Base-by-base conservation (phyloP, 1,140 invertebrate genomes). In the Apocrypta bakeri region DNA sequence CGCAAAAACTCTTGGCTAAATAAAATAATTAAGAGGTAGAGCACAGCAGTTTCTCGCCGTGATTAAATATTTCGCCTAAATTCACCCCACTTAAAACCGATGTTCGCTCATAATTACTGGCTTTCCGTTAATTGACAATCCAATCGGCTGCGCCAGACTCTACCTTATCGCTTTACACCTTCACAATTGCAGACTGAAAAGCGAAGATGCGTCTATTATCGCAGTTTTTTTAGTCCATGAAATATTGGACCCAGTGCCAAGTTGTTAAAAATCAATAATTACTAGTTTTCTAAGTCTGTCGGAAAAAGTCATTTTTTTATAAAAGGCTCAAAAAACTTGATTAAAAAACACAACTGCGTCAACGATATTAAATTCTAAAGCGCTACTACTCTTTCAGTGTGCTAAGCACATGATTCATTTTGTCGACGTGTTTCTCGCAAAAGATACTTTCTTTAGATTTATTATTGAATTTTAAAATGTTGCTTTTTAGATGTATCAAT, bases 81-180 rank as follows among this genome's bases (percentile, higher is more conserved):
- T 66, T 66, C 71, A 8, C 33, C 48, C 21, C n/a, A 61, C 68
- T 75, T 27, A 48, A 76, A 63, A 63, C 61, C 64, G 48, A 37
- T 31, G 21, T 12, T 25, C 29, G 0, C 40, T 21, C 63, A 27
- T 82, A 77, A 82, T 82, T 76, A 42, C 66, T n/a, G 73, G 64
- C 56, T 71, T 77, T 76, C 72, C 73, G 27, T 56, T 24, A 24
- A 40, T 82, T 71, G 80, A 82, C 63, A 82, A 76, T 77, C 14
- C 77, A 56, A 77, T 77, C 77, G 64, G 80, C 77, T 64, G 71
- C 66, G 40, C 74, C 27, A 21, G 37, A 56, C 73, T 64, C 64
- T 68, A 37, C 40, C 42, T 71, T 77, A 56, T 77, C 42, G 24
- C 11, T 11, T 25, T 29, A 21, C 25, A 17, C 72, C 56, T 37